Evolutionary conservation across 2,113 vertebrate species (phyloP).

Genomic region (Protomyctophum bolini): DNA sequence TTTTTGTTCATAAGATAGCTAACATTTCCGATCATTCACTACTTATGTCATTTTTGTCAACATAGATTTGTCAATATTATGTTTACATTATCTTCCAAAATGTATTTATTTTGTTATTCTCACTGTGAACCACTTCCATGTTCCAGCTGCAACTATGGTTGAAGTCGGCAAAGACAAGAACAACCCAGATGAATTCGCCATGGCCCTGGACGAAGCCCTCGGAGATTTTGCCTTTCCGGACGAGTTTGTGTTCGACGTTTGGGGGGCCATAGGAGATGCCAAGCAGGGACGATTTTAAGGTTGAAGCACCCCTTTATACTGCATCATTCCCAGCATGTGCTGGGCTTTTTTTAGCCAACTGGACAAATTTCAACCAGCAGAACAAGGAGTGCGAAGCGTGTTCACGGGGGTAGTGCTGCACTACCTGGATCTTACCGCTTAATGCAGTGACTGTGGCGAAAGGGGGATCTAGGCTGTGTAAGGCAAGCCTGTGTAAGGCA

Average conservation of each 20-base stretch:
- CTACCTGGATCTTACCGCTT: slow-evolving; percentile 13
- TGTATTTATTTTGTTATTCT: background rate
- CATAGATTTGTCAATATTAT: no score
- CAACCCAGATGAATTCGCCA: slow-evolving; percentile 94
- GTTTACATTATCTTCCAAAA: no score
- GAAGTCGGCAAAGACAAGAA: slow-evolving; percentile 93
- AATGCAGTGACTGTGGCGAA: background rate
- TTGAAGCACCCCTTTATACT: slow-evolving; percentile 40
- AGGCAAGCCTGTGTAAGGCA: no score
- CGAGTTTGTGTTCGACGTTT: slow-evolving; percentile 96
- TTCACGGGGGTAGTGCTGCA: slow-evolving; percentile 22
- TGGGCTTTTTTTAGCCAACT: slow-evolving; percentile 24
- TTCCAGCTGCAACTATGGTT: slow-evolving; percentile 92
- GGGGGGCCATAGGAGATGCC: slow-evolving; percentile 93
- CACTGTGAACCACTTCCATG: slow-evolving; percentile 12
- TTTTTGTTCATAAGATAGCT: no score
- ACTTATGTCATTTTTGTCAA: no score
- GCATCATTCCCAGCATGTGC: background rate
- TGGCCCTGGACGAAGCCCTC: slow-evolving; percentile 89
- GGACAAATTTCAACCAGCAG: slow-evolving; percentile 49
- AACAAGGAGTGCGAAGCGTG: slow-evolving; percentile 1
- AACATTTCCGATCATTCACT: no score
- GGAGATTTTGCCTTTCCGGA: slow-evolving; percentile 97
- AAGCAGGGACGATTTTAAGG: slow-evolving; percentile 83
- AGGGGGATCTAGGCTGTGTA: background rate